These are phyloP conservation scores for Nycticebus coucang DNA, from an alignment of 2,113 vertebrate genomes.

Conservation along the genomic window DNA sequence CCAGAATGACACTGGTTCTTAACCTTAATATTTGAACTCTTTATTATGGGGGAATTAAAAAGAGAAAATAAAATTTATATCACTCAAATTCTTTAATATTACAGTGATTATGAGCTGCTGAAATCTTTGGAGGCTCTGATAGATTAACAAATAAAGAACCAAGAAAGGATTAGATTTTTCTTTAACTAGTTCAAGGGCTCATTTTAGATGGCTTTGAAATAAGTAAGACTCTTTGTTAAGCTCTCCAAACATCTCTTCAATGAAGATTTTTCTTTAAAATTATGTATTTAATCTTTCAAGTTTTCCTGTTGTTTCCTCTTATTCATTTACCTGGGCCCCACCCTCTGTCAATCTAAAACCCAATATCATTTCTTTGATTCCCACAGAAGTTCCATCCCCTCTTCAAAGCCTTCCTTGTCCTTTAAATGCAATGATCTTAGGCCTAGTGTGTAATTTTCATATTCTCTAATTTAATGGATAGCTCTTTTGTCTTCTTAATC, in stretches of 20 bases:
- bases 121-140: background rate
- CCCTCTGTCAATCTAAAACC: background rate
- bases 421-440: background rate
- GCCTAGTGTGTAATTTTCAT: conserved; percentile 32
- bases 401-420: background rate
- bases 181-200: background rate
- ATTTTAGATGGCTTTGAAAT: conserved; percentile 11
- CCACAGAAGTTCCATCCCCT: background rate
- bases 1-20: background rate
- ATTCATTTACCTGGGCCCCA: background rate
- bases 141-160: background rate
- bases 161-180: background rate
- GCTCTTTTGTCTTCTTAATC: conserved; percentile 58
- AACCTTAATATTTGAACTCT: background rate
- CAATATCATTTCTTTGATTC: background rate
- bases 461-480: conserved; percentile 45
- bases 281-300: conserved; percentile 19
- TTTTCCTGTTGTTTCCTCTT: conserved; percentile 30
- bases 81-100: background rate
- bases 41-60: conserved; percentile 36
- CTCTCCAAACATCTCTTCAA: background rate
- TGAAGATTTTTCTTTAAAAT: conserved; percentile 26
- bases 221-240: conserved; percentile 39
- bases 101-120: background rate
- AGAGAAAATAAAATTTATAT: conserved; percentile 40